phyloP scores from a whole-genome alignment of 2,888 invertebrate species.

The Lasioglossum villosulum region DNA sequence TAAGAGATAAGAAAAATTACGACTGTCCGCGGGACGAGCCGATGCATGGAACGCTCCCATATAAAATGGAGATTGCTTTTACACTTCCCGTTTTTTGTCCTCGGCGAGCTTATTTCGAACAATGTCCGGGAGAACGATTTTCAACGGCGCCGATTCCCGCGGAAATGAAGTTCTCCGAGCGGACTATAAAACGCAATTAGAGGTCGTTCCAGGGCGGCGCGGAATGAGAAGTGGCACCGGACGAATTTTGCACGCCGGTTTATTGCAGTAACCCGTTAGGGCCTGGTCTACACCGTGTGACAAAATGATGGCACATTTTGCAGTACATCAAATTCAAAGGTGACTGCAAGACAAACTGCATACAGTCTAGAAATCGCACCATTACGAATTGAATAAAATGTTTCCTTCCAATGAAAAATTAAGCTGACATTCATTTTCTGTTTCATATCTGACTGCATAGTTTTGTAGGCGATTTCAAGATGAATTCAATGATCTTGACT shows the following conservation, averaged over 20 bases:
- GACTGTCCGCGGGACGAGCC: background rate
- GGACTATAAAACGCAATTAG: background rate
- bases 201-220: background rate
- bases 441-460: too few species aligned
- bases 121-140: background rate
- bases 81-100: background rate
- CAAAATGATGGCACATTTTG: background rate
- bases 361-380: too few species aligned
- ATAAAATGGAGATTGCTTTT: background rate
- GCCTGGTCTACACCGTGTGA: background rate
- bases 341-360: too few species aligned
- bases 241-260: background rate
- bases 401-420: too few species aligned
- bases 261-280: background rate
- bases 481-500: too few species aligned
- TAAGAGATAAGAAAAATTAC: background rate
- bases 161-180: conserved; percentile 14
- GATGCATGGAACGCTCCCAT: background rate
- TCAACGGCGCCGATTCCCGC: background rate
- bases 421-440: too few species aligned
- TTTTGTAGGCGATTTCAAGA: too few species aligned
- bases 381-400: too few species aligned
- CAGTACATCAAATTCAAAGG: too few species aligned
- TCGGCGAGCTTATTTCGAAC: background rate
- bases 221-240: background rate